phyloP scores from a whole-genome alignment of 2,113 vertebrate species.

The Alexandromys fortis region DNA sequence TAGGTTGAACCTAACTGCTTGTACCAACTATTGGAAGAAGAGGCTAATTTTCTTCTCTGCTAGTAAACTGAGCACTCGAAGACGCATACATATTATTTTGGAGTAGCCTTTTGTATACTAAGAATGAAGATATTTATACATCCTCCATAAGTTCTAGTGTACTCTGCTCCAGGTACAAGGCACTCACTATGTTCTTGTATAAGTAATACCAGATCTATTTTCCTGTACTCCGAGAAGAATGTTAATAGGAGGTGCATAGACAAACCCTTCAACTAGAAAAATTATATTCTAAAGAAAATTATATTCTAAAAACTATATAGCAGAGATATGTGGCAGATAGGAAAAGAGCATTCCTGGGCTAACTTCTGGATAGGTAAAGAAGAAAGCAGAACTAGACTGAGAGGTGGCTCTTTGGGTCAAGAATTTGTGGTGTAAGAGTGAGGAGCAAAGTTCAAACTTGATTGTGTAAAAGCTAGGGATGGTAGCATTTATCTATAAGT shows the following conservation, averaged over 20 bases:
- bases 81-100: neutral
- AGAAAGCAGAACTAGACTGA: neutral
- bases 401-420: neutral
- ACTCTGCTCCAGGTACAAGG: neutral
- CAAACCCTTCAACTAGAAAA: neutral
- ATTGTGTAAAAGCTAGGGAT: neutral
- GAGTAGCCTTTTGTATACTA: conserved; percentile 20
- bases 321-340: neutral
- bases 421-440: neutral
- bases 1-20: neutral
- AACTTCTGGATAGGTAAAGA: neutral
- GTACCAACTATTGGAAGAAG: neutral
- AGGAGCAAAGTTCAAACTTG: neutral
- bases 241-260: neutral
- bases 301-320: neutral
- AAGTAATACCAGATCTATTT: neutral
- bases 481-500: too few species aligned
- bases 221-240: neutral
- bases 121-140: conserved; percentile 41
- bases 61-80: neutral
- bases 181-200: neutral
- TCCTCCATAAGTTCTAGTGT: neutral
- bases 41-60: neutral
- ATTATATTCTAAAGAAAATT: neutral
- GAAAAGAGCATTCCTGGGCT: neutral